Base-by-base conservation (phyloP, 2,888 invertebrate species). In the Sesamia inferens region DNA sequence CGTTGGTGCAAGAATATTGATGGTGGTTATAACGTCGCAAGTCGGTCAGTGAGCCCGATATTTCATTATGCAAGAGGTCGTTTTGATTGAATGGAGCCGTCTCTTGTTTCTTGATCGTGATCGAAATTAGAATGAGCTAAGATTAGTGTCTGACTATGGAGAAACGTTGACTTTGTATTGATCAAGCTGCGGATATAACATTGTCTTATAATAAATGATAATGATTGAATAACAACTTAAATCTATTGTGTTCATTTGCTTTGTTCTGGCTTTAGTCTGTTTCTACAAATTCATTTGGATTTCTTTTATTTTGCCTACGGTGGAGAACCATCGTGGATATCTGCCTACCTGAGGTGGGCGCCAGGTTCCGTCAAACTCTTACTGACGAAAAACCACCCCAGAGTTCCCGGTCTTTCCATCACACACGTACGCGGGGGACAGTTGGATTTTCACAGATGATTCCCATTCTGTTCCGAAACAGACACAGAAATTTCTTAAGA, bases 1-100 rank as follows among this genome's bases (percentile, higher is more conserved):
- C 85, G 77, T 84, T 88, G 85, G 86, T 84, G 82, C 83, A 76
- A 82, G 82, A 86, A 87, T 85, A 78, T 84, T 82, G 83, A 85
- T 88, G 85, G 86, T 86, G 85, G 83, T 79, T 74, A 77, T 83
- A 87, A 74, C 76, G 74, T 79, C 70, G 71, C 72, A 87, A 87
- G 82, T 88, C 88, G 90, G 90, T 87, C 89, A 89, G 71, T 79
- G 81, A 79, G 85, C 85, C 79, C 78, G 80, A 85, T 83, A 78
- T 75, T 67, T 71, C 68, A 68, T 89, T 88, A 85, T 79, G 85
- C 88, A 91, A 91, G 74, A 79, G 68, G 42, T 65, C 39, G 73
- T 51, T 79, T 69, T 74, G 81, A 84, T 82, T 88, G 84, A 87
- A 88, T 85, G 85, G 71, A 71, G 73, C 72, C 48, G 61, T 51